Conservation (phyloP, 2,797 vertebrate species). For the Smutsia gigantea region DNA sequence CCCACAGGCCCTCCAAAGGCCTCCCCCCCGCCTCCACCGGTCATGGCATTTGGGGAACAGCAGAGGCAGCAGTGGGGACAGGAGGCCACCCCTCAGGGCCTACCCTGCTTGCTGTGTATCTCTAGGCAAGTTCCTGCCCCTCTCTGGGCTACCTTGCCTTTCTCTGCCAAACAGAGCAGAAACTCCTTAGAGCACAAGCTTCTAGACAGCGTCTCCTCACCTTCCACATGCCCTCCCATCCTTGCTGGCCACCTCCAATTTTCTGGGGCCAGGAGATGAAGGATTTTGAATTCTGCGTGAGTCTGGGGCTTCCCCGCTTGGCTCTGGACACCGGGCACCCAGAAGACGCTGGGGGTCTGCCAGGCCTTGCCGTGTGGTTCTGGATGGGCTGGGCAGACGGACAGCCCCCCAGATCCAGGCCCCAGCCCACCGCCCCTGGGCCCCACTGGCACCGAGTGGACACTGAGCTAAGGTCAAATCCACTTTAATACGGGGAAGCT, state of each 20-base stretch:
- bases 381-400: accelerated
- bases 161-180: not conserved
- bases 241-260: not conserved
- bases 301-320: not conserved
- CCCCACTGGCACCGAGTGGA: accelerated
- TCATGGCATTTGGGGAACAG: not conserved
- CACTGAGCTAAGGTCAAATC: not conserved
- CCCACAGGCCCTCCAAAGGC: accelerated
- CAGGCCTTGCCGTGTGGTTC: not conserved
- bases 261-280: accelerated
- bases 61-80: not conserved
- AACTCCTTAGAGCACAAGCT: not conserved
- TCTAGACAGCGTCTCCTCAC: not conserved
- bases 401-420: accelerated
- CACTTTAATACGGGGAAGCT: conserved; percentile 57
- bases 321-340: not conserved
- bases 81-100: not conserved
- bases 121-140: conserved; percentile 51
- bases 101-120: not conserved
- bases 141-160: conserved; percentile 51
- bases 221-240: not conserved
- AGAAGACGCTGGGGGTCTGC: not conserved
- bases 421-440: accelerated
- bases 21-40: no score
- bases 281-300: no score